Percentiles rank a stretch among this genome's conserved stretches.
Evolutionary conservation across 2,888 invertebrate species (phyloP).

Genomic region (Morinoia aosen): DNA sequence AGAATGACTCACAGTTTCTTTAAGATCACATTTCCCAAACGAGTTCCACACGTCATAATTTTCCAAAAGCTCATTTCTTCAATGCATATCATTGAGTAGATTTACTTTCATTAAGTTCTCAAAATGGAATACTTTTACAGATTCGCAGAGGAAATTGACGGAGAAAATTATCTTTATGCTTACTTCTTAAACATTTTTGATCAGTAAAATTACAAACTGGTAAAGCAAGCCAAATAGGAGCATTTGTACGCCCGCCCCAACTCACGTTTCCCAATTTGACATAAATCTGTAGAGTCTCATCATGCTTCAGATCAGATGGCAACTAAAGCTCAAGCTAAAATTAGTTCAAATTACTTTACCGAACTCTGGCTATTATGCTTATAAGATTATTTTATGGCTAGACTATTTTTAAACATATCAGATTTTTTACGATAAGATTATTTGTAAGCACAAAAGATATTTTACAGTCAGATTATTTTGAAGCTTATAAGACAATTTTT

Average conservation of each 20-base stretch:
- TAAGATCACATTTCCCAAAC: not conserved
- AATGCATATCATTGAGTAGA: too few relatives aligned
- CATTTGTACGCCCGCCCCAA: not conserved
- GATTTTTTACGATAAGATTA: too few relatives aligned
- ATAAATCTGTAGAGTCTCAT: not conserved
- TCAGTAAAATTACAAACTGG: not conserved
- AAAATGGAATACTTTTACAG: not conserved
- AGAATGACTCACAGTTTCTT: not conserved
- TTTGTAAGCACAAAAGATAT: too few relatives aligned
- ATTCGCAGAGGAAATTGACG: not conserved
- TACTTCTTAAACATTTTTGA: not conserved
- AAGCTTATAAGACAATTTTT: too few relatives aligned
- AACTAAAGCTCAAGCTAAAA: not conserved
- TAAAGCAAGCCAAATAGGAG: not conserved
- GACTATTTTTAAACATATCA: not conserved
- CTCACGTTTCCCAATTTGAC: not conserved
- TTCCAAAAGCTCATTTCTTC: not conserved
- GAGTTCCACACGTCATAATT: not conserved
- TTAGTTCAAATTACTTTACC: not conserved
- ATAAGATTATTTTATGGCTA: not conserved
- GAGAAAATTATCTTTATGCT: not conserved
- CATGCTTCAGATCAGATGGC: not conserved
- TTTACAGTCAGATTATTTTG: too few relatives aligned
- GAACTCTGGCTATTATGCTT: not conserved
- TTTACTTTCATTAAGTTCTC: not conserved